A percentile compares a stretch with the other conserved stretches of the same genome.
Evolutionary conservation across 2,113 vertebrate species (phyloP).

Genomic region (Suncus etruscus): DNA sequence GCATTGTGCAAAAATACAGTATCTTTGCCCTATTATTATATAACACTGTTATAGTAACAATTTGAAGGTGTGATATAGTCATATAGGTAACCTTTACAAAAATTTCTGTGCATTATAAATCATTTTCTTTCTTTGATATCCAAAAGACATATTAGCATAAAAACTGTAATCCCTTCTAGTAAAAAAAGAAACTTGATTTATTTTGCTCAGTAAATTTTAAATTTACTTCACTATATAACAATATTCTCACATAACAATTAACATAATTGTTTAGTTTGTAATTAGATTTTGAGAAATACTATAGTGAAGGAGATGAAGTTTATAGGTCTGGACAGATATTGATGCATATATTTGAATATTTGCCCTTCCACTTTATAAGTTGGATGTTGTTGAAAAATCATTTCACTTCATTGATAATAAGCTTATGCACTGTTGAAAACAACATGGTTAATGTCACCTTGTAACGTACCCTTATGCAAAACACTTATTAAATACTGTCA

Average conservation of each 20-base stretch:
- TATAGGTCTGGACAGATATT: slow-evolving; percentile 12
- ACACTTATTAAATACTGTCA: not conserved
- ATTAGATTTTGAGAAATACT: not conserved
- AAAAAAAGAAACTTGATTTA: slow-evolving; percentile 44
- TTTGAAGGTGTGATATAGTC: not conserved
- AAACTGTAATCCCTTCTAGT: not conserved
- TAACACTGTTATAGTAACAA: not conserved
- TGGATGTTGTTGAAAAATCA: slow-evolving; percentile 22
- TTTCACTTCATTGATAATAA: slow-evolving; percentile 20
- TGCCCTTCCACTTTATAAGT: slow-evolving; percentile 3
- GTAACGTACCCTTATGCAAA: not conserved
- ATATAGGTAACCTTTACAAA: not conserved
- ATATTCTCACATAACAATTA: not conserved
- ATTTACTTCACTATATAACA: not conserved
- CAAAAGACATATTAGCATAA: slow-evolving; percentile 26
- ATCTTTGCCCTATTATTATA: not conserved
- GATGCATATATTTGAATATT: slow-evolving; percentile 14
- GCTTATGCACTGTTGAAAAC: not conserved
- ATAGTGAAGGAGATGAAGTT: not conserved
- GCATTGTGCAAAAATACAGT: not conserved
- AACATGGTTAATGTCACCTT: not conserved
- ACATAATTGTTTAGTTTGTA: not conserved
- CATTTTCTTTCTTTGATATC: slow-evolving; percentile 41
- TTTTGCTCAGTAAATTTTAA: slow-evolving; percentile 43
- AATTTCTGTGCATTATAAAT: slow-evolving; percentile 47